Base-by-base conservation (phyloP, 2,797 vertebrate genomes). In the Orientallactaga sibirica region DNA sequence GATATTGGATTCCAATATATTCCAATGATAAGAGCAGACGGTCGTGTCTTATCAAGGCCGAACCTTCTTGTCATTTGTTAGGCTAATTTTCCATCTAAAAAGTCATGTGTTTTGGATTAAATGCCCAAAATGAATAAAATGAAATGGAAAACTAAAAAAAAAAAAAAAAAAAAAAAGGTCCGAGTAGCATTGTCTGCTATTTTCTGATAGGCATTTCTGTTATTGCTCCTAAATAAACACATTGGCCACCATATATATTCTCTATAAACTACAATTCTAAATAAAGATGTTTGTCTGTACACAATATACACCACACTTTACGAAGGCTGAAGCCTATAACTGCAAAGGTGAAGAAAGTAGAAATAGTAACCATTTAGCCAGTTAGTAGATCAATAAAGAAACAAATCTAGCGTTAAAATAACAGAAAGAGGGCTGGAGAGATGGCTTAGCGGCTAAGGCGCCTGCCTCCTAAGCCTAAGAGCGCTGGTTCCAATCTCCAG, bases 1-100 rank as follows among this genome's bases (percentile, higher is more conserved):
- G 55, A 81, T 70, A 19, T 37, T 37, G 33, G 33, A 37, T 37
- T 37, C 33, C 33, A 37, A 37, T 37, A 37, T 37, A 37, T 58
- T 74, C 81, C 94, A 92, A 94, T 90, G 55, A 81, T 70, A 19
- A 85, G 58, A 41, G 55, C 58, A 85, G 83, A 73, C 67, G 61
- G 33, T 68, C 37, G 25, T 73, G 20, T 66, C 33, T 93, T 64
- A 78, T 73, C 37, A 91, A 85, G 14, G 62, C 20, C 67, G 85
- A 70, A 48, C 66, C 41, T 80, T 83, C 24, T 62, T 67, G n/a
- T 18, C 9, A 61, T 77, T 94, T 58, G 81, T 84, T 85, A 90
- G 48, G 27, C 22, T 79, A 64, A 68, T 73, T 80, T 78, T 62
- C 84, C 18, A 68, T 84, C 48, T 84, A 64, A 43, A 64, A 27